Conservation (phyloP, 2,113 vertebrate species). For the human (Homo sapiens) region DNA sequence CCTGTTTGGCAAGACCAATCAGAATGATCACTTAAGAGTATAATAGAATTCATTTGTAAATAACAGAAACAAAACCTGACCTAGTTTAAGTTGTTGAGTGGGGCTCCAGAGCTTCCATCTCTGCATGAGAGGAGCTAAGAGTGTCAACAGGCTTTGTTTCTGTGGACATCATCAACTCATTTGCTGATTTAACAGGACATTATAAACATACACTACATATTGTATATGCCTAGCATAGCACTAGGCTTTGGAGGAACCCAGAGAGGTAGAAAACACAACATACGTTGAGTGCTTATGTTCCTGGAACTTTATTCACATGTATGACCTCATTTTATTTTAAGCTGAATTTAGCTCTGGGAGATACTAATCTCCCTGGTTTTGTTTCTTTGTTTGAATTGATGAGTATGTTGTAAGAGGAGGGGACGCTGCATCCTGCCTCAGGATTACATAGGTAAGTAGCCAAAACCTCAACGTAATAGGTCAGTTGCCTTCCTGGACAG, state of each 20-base stretch:
- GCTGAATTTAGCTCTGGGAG: background rate
- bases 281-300: background rate
- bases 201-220: background rate
- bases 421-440: background rate
- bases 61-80: slow-evolving; percentile 49
- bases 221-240: background rate
- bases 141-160: background rate
- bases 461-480: background rate
- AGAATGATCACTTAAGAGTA: background rate
- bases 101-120: background rate
- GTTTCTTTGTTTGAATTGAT: background rate
- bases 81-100: background rate
- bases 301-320: background rate
- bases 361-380: background rate
- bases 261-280: background rate
- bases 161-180: background rate
- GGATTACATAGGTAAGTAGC: background rate
- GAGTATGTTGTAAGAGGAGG: background rate
- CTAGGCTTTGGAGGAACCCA: background rate
- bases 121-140: too few relatives aligned
- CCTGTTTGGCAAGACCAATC: background rate
- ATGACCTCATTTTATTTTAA: background rate
- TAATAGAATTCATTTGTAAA: background rate
- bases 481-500: rapidly evolving
- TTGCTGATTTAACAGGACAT: background rate